Conservation (phyloP, 2,797 vertebrate genomes). For the Sphenodon punctatus region DNA sequence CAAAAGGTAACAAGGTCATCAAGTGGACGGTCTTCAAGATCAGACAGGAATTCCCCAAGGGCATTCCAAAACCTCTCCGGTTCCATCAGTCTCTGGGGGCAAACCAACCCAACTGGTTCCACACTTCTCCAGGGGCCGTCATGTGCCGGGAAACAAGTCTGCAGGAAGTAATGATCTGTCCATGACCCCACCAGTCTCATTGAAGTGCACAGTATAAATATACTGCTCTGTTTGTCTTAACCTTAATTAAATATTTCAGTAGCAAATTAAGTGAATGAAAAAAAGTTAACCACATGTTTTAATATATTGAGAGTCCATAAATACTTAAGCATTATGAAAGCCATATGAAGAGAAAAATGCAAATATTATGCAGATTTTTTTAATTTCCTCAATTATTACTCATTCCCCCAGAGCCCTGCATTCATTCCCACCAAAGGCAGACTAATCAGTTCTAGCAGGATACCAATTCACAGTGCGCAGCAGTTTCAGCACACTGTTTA, state of each 20-base stretch:
- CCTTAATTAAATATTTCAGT: slow-evolving; percentile 71
- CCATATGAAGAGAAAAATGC: slow-evolving; percentile 65
- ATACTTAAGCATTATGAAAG: slow-evolving; percentile 56
- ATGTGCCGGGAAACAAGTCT: too few species aligned
- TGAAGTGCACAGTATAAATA: slow-evolving; percentile 63
- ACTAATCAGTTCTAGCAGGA: slow-evolving; percentile 61
- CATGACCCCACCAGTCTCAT: slow-evolving; percentile 53
- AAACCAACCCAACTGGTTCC: too few species aligned
- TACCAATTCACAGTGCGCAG: slow-evolving; percentile 54
- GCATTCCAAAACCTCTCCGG: too few species aligned
- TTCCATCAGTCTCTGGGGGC: too few species aligned
- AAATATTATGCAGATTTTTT: slow-evolving; percentile 68
- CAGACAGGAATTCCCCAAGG: too few species aligned
- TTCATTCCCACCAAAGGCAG: slow-evolving; percentile 53
- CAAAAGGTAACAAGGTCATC: too few species aligned
- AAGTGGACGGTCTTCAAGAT: too few species aligned
- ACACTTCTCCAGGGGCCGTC: too few species aligned
- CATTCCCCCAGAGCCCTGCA: slow-evolving; percentile 56
- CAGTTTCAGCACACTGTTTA: slow-evolving; percentile 17
- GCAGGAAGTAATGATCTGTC: too few species aligned
- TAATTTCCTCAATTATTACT: slow-evolving; percentile 62
- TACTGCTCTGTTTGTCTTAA: slow-evolving; percentile 48
- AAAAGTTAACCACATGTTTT: slow-evolving; percentile 69
- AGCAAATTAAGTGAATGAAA: slow-evolving; percentile 71
- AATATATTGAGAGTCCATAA: slow-evolving; percentile 66